Conservation (phyloP, 64 coral and sea anemone genomes). For the Actinia tenebrosa region DNA sequence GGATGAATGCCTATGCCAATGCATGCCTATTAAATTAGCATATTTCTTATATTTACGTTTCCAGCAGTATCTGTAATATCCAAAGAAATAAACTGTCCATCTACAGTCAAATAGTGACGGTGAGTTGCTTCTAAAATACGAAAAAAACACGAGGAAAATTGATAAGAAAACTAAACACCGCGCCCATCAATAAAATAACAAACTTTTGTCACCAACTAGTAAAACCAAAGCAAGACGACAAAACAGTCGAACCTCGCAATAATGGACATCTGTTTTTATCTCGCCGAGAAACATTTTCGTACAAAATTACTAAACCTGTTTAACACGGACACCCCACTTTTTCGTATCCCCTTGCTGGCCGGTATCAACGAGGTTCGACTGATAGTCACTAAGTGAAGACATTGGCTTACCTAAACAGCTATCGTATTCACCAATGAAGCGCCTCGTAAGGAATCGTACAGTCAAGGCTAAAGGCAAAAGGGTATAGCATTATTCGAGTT, state of each 20-base stretch:
- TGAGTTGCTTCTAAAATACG: slow-evolving; percentile 59
- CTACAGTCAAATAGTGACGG: slow-evolving; percentile 53
- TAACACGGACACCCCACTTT: no score
- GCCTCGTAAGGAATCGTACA: slow-evolving; percentile 50
- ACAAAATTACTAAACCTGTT: no score
- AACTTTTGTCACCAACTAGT: no score
- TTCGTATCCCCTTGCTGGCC: no score
- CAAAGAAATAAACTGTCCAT: slow-evolving; percentile 58
- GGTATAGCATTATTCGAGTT: neutral
- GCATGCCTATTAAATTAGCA: neutral
- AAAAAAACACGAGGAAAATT: neutral
- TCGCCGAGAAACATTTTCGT: no score
- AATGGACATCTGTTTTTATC: no score
- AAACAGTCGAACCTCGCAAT: no score
- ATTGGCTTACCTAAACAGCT: slow-evolving; percentile 36
- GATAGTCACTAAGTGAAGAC: no score
- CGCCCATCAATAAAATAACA: neutral
- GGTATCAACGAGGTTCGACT: no score
- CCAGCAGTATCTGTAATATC: slow-evolving; percentile 66
- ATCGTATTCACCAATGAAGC: slow-evolving; percentile 63
- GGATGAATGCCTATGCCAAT: no score
- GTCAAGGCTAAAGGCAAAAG: slow-evolving; percentile 38
- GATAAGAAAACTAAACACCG: neutral
- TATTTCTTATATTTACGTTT: slow-evolving; percentile 3
- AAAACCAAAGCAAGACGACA: no score